Evolutionary conservation across 2,113 vertebrate genomes (phyloP).

Genomic region (Zeus faber): DNA sequence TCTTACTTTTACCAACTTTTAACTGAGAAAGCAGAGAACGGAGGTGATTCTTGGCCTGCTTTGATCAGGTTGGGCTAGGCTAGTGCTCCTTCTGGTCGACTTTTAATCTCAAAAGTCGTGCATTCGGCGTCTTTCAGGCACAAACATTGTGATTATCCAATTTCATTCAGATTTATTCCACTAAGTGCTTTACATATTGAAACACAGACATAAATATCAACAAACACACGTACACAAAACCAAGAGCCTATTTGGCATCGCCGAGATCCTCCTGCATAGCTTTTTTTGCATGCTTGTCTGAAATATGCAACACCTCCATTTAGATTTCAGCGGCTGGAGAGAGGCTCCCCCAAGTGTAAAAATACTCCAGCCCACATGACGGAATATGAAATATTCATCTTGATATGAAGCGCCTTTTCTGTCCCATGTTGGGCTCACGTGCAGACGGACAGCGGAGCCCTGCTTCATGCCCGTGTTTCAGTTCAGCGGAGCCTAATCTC

Average conservation of each 20-base stretch:
- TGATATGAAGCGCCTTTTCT: constrained; percentile 27
- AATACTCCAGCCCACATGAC: constrained; percentile 46
- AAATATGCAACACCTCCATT: constrained; percentile 66
- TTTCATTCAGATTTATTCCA: no score
- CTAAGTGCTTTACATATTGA: no score
- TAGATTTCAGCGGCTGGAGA: constrained; percentile 51
- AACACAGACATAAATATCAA: no score
- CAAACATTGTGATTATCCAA: no score
- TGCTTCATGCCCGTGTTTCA: no score
- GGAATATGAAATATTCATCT: constrained; percentile 64
- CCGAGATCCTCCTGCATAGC: constrained; percentile 13
- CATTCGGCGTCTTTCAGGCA: no score
- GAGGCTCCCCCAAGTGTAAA: constrained; percentile 50
- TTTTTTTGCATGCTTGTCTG: constrained; percentile 44
- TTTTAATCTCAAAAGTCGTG: no score
- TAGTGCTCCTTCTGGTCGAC: no score
- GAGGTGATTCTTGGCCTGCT: no score
- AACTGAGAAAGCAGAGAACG: no score
- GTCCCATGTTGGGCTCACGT: constrained; percentile 11
- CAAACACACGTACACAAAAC: constrained; percentile 6
- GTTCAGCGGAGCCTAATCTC: constrained; percentile 10
- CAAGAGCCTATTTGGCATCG: constrained; percentile 31
- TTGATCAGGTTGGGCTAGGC: no score
- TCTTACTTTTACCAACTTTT: no score
- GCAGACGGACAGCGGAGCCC: background rate